These are phyloP conservation scores for Hypsibius dujardini DNA, from an alignment of 1,140 invertebrate species.

Conservation along the genomic window DNA sequence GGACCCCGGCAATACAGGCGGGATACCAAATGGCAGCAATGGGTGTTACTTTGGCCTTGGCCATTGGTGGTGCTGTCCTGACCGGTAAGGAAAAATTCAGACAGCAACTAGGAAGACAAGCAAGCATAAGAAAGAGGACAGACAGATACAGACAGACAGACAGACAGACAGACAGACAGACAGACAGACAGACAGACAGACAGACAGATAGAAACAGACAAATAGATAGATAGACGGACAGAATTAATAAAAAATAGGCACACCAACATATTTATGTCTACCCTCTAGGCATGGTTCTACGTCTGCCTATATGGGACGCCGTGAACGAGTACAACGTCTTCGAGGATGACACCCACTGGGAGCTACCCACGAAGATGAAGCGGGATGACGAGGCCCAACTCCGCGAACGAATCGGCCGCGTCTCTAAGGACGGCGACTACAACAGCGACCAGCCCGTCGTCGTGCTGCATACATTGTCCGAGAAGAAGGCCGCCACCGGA, in stretches of 20 bases:
- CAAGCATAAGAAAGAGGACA: too few relatives aligned
- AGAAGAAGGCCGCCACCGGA: too few relatives aligned
- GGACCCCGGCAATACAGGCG: conserved; percentile 51
- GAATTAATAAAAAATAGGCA: too few relatives aligned
- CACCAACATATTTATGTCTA: not conserved
- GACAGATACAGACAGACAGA: too few relatives aligned
- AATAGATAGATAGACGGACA: too few relatives aligned
- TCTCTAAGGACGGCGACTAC: too few relatives aligned
- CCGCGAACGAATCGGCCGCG: not conserved
- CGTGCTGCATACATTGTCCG: too few relatives aligned
- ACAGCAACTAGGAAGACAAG: too few relatives aligned
- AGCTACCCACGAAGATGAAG: conserved; percentile 24
- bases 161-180: too few relatives aligned
- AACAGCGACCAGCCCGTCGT: too few relatives aligned
- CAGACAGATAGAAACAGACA: too few relatives aligned
- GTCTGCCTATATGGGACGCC: conserved; percentile 24
- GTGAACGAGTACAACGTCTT: conserved; percentile 26
- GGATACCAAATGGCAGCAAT: conserved; percentile 57
- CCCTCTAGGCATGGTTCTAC: conserved; percentile 27
- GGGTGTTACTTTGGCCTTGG: conserved; percentile 47
- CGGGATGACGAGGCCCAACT: not conserved
- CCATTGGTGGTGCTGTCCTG: conserved; percentile 52
- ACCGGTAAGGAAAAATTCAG: conserved; percentile 44
- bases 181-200: too few relatives aligned
- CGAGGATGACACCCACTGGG: conserved; percentile 28